Evolutionary conservation across 2,797 vertebrate species (phyloP), one percentile per base, ranked within the genome.

Genomic region (Lutjanus argentimaculatus): DNA sequence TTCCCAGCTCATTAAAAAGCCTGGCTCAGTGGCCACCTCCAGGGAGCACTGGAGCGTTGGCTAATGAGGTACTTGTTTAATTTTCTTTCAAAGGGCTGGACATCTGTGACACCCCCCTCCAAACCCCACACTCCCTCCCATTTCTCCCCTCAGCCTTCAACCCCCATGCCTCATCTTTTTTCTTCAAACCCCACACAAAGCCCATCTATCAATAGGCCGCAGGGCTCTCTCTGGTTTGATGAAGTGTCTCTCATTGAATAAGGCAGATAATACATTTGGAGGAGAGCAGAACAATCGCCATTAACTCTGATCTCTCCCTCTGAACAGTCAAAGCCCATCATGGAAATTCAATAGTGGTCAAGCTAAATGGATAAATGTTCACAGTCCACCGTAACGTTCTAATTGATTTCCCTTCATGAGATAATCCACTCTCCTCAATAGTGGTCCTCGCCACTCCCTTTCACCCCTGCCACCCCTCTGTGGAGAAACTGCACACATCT

Each of bases 1-100:
- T 99, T 99, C 98, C 98, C 98, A 99, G 98, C 98, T 99, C 98
- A 99, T 99, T 99, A 99, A 99, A 98, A 98, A 96, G 94, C 94
- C 97, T 97, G 97, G 96, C 97, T 98, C 97, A 96, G 96, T 92
- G 97, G 96, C 97, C 97, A 98, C 97, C 98, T 99, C 98, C 96
- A 95, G 98, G 97, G 98, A 98, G 97, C 97, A 97, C 95, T 97
- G 97, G 97, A 98, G 98, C 98, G 96, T 98, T 97, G 96, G 95
- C 97, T 99, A 99, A 99, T 98, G 98, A 99, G 98, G 97, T 98
- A 99, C 98, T 99, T 99, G 98, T 99, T 99, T 99, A 99, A 99
- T 99, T 99, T 99, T 97, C 97, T 97, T 99, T 99, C 97, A 98
- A 98, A 99, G 97, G 96, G 96, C 96, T 83, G 98, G 98, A 99